Evolutionary conservation across 2,113 vertebrate species (phyloP), one percentile per base, ranked within the genome.

Genomic region (Cairina moschata): DNA sequence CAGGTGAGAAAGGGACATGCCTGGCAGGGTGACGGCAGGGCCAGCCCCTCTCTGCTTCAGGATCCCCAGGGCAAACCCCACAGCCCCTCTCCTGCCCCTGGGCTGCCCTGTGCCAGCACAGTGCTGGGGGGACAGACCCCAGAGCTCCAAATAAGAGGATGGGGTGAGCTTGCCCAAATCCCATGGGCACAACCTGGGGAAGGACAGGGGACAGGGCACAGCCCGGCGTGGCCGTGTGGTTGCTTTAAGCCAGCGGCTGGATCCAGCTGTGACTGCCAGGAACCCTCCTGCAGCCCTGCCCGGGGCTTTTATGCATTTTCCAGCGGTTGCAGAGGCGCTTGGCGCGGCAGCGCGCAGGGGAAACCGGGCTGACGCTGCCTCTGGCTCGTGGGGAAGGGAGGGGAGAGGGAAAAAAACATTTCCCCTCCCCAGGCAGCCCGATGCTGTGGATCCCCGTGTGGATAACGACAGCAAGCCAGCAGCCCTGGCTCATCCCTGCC

Each of bases 231-330:
- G 66, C 71, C 2, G 20, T n/a, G 69, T 93, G 94, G 86, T 95
- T 62, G 58, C 96, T 96, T 97, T 97, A 97, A 96, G 92, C 84
- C 88, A 65, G 67, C 83, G 85, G 96, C 93, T 95, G 93, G 95
- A 93, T 94, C 42, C 90, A 96, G 93, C 90, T 92, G 93, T 93
- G 95, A 92, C 95, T 96, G 86, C 9, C 5, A 94, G 93, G 90
- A 94, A 95, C 95, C 90, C 95, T 89, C 69, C 7, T 2, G 2
- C 80, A 90, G 83, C 76, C 87, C 93, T 95, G 83, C 93, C 79
- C 93, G 48, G 85, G 79, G 40, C 83, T 87, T 96, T 95, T 85
- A 94, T 95, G 91, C 93, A 72, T 95, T 96, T 96, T 96, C 92
- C 93, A 96, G 92, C 6, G 22, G 93, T 75, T 94, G 90, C 95